Conservation (phyloP, 2,113 vertebrate species). For the Rhinoptilus africanus region DNA sequence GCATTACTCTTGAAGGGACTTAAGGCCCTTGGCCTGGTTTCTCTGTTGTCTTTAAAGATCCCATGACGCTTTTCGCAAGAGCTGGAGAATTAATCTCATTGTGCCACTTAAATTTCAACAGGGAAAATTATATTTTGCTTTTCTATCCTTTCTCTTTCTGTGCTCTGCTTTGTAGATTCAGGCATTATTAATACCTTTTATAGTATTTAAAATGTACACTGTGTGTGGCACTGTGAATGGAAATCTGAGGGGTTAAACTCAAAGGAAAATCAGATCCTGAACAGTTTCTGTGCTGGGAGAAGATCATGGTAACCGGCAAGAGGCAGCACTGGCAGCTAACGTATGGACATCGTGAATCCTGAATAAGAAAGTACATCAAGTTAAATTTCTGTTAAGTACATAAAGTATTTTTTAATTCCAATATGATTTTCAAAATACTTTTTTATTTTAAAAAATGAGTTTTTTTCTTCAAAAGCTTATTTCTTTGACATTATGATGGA, state of each 20-base stretch:
- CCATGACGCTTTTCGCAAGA: not conserved
- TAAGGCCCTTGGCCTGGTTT: not conserved
- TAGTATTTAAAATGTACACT: not conserved
- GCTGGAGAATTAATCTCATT: slow-evolving; percentile 34
- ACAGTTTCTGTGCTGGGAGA: not conserved
- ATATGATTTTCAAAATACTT: not conserved
- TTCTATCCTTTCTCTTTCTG: not conserved
- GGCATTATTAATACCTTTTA: slow-evolving; percentile 28
- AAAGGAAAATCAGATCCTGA: not conserved
- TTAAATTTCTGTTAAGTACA: not conserved
- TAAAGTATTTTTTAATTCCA: not conserved
- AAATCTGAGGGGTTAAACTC: not conserved
- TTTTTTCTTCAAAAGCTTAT: not conserved
- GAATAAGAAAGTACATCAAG: not conserved
- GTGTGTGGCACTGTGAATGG: slow-evolving; percentile 24
- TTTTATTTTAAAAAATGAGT: not conserved
- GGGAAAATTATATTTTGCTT: slow-evolving; percentile 3
- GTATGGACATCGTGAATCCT: not conserved
- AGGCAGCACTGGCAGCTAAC: not conserved
- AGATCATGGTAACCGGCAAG: not conserved
- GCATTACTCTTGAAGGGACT: slow-evolving; percentile 17
- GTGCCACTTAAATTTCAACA: slow-evolving; percentile 26
- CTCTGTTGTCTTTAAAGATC: slow-evolving; percentile 56
- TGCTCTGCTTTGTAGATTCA: slow-evolving; percentile 22
- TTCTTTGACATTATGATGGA: not conserved